phyloP scores from a whole-genome alignment of 2,113 vertebrate species.

The Ciconia stormi region DNA sequence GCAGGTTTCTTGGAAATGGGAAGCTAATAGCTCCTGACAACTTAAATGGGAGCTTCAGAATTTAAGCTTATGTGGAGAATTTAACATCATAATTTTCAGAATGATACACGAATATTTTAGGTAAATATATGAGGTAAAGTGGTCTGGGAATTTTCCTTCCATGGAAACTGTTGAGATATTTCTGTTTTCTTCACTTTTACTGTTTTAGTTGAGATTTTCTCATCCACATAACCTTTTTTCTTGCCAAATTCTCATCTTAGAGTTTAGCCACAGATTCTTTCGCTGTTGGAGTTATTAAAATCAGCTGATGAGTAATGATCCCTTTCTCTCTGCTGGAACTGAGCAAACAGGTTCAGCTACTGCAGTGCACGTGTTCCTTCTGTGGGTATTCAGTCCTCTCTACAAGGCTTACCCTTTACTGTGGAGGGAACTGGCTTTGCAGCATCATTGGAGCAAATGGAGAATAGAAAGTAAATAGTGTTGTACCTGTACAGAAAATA shows the following conservation, averaged over 20 bases:
- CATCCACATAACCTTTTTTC: not conserved
- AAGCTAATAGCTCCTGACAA: not conserved
- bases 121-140: not conserved
- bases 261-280: not conserved
- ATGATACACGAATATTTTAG: not conserved
- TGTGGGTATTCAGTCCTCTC: not conserved
- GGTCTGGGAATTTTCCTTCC: not conserved
- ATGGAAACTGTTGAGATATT: not conserved
- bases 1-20: not conserved
- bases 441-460: not conserved
- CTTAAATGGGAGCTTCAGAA: not conserved
- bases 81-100: not conserved
- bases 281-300: not conserved
- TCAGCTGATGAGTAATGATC: too few species aligned
- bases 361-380: not conserved
- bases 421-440: not conserved
- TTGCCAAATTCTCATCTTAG: not conserved
- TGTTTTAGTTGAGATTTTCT: not conserved
- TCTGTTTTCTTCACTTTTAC: not conserved
- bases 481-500: not conserved
- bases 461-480: not conserved
- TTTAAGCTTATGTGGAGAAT: not conserved
- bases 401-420: not conserved
- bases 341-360: not conserved
- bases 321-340: not conserved